These are phyloP conservation scores for Paramuricea clavata DNA, from an alignment of 92 coral and sea anemone genomes.

Conservation along the genomic window DNA sequence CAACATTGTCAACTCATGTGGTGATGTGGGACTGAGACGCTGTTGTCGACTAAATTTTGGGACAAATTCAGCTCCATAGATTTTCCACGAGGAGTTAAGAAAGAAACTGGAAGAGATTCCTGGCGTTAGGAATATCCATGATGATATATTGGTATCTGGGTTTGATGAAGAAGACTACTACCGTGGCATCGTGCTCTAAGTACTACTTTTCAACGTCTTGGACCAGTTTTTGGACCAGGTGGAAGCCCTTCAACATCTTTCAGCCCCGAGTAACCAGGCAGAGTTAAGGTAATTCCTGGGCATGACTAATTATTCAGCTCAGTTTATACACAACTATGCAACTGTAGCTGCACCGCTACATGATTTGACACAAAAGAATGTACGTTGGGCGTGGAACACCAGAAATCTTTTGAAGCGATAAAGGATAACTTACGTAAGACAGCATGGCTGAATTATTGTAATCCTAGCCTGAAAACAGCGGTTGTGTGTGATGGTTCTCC, in stretches of 20 bases:
- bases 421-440: constrained; percentile 2
- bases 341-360: constrained; percentile 55
- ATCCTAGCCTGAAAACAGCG: constrained; percentile 6
- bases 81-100: constrained; percentile 19
- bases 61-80: constrained; percentile 27
- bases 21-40: constrained; percentile 32
- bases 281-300: constrained; percentile 53
- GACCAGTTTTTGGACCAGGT: no score
- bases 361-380: constrained; percentile 34
- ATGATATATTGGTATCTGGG: constrained; percentile 38
- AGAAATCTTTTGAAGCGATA: no score
- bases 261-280: constrained; percentile 21
- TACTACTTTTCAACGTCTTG: constrained; percentile 39
- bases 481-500: constrained; percentile 45
- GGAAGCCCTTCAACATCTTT: constrained; percentile 23
- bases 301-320: constrained; percentile 67
- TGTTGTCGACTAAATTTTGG: constrained; percentile 24
- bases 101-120: not conserved
- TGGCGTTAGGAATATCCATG: constrained; percentile 34
- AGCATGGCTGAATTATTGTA: constrained; percentile 8
- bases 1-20: constrained; percentile 46
- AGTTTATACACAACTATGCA: constrained; percentile 57
- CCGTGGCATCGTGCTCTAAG: constrained; percentile 18
- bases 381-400: constrained; percentile 20
- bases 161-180: constrained; percentile 21